Conservation (phyloP, 1,140 invertebrate genomes). For the Leucophenga varia region DNA sequence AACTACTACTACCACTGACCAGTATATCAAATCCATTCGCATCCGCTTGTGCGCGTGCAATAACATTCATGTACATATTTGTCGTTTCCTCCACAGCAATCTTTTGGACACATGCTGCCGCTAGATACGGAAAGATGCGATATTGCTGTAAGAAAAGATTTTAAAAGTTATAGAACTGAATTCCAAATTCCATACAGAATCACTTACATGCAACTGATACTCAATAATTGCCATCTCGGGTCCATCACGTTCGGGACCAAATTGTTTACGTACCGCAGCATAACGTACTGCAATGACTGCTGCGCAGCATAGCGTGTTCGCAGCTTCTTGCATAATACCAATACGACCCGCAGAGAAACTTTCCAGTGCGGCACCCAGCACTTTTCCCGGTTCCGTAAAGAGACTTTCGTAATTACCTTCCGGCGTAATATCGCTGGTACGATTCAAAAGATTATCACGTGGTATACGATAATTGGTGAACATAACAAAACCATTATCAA, state of each 20-base stretch:
- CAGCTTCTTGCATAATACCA: constrained; percentile 71
- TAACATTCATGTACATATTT: constrained; percentile 60
- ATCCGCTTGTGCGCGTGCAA: constrained; percentile 62
- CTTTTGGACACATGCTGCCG: constrained; percentile 76
- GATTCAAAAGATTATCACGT: constrained; percentile 79
- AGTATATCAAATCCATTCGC: constrained; percentile 60
- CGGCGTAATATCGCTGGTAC: constrained; percentile 81
- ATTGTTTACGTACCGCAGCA: constrained; percentile 86
- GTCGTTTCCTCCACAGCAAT: constrained; percentile 67
- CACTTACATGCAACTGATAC: constrained; percentile 80
- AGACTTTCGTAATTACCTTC: constrained; percentile 80
- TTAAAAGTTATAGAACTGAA: constrained; percentile 1
- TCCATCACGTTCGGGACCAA: constrained; percentile 68
- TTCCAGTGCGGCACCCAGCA: constrained; percentile 79
- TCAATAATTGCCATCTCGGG: constrained; percentile 84
- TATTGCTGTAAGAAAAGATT: constrained; percentile 72
- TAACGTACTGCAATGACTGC: constrained; percentile 87
- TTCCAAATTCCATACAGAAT: neutral
- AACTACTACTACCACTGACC: too few species aligned
- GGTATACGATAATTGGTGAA: constrained; percentile 86
- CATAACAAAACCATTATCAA: constrained; percentile 89
- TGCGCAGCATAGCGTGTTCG: constrained; percentile 70
- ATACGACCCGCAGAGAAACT: constrained; percentile 82
- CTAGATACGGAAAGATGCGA: constrained; percentile 85
- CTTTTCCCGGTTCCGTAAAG: constrained; percentile 74